Conservation (phyloP, 2,888 invertebrate species). For the Eupithecia inturbata region DNA sequence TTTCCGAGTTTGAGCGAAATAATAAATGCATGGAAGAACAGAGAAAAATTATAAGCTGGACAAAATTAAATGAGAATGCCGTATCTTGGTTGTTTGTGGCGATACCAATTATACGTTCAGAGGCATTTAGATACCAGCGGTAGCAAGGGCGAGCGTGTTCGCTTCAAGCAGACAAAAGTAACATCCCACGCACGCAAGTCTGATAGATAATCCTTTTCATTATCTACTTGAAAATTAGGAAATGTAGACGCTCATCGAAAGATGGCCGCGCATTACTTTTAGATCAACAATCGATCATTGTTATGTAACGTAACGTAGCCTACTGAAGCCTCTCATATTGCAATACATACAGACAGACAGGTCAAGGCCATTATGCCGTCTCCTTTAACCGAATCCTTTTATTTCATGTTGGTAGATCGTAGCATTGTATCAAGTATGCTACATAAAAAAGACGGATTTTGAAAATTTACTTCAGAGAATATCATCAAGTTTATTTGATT, state of each 20-base stretch:
- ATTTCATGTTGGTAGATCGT: not conserved
- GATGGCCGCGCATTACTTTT: conserved; percentile 7
- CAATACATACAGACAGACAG: conserved; percentile 4
- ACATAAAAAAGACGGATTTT: not conserved
- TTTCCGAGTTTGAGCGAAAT: not conserved
- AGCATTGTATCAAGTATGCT: not conserved
- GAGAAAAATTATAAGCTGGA: not conserved
- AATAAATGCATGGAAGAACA: not conserved
- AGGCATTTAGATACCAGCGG: not conserved
- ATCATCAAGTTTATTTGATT: not conserved
- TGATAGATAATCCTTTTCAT: not conserved
- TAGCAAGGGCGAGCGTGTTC: not conserved
- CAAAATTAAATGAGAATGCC: not conserved
- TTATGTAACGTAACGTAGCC: conserved; percentile 18
- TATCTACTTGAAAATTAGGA: not conserved
- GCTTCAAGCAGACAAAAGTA: not conserved
- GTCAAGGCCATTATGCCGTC: not conserved
- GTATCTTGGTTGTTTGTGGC: not conserved
- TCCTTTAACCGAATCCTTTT: conserved; percentile 1
- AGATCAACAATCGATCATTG: conserved; percentile 26
- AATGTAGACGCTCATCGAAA: not conserved
- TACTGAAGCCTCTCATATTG: conserved; percentile 35
- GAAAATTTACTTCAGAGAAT: not conserved
- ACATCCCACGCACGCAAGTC: not conserved
- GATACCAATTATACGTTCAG: not conserved